A percentile compares a stretch with the other conserved stretches of the same genome.
Conservation (phyloP, 2,797 vertebrate genomes). For the Pantherophis alleghaniensis region DNA sequence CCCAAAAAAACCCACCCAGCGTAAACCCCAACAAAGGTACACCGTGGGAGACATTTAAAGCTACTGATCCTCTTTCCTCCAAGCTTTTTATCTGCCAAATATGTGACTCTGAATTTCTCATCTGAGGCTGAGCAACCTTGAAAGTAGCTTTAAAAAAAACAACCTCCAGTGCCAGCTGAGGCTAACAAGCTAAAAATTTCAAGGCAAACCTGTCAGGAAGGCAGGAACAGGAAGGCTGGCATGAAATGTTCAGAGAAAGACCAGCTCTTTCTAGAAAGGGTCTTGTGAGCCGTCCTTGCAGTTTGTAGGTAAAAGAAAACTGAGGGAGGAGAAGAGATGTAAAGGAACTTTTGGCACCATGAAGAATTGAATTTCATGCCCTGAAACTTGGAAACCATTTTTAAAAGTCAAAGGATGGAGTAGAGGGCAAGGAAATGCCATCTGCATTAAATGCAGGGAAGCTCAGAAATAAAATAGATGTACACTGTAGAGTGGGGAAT, state of each 20-base stretch:
- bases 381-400: not conserved
- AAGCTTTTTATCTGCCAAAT: slow-evolving; percentile 10
- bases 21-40: not conserved
- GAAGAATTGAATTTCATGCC: not conserved
- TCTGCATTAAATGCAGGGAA: not conserved
- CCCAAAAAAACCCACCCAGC: not conserved
- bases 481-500: not conserved
- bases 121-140: slow-evolving; percentile 4
- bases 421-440: slow-evolving; percentile 2
- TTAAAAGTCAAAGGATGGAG: not conserved
- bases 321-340: not conserved
- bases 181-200: slow-evolving; percentile 23
- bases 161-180: slow-evolving; percentile 13
- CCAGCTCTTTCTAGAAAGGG: not conserved
- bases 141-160: not conserved
- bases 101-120: slow-evolving; percentile 10
- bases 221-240: not conserved
- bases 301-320: not conserved
- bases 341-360: not conserved
- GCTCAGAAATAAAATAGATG: not conserved
- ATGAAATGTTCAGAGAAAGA: slow-evolving; percentile 16
- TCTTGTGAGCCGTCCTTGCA: not conserved
- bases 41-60: not conserved
- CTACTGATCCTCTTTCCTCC: slow-evolving; percentile 7
- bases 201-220: slow-evolving; percentile 20